Evolutionary conservation across 2,113 vertebrate species (phyloP), one percentile per base, ranked within the genome.

Genomic region (Callospermophilus lateralis): DNA sequence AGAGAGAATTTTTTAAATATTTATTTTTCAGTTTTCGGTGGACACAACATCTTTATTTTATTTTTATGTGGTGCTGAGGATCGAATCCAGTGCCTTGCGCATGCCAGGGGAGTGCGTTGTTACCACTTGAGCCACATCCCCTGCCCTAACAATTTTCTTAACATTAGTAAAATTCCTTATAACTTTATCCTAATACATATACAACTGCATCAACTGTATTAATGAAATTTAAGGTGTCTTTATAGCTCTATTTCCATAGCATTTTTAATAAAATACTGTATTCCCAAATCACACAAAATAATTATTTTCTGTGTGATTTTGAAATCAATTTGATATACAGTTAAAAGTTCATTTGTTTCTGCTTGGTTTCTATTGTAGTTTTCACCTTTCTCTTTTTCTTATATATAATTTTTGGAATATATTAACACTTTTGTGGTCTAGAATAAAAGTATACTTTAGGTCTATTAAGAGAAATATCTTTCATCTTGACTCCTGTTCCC

Each of bases 141-240:
- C n/a, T n/a, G n/a, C n/a, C 0, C 73, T 93, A 77, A 28, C 26
- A 68, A 55, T 53, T 68, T 63, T 84, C 12, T 93, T 78, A 76
- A 89, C 12, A 74, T 92, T 72, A 89, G 45, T 34, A 72, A 51
- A 79, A 70, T 91, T 92, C 92, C 32, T 51, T 79, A 58, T 86
- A 92, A 86, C 61, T 86, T 95, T 77, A 65, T 79, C 9, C 8
- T 32, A 77, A 20, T n/a, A 16, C 15, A 30, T 81, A 78, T 67
- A 93, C 91, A 89, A 70, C 4, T 61, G 24, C 37, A 78, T 39
- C 10, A 72, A 94, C 51, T 16, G 13, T 92, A 80, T 13, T 93
- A 84, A 39, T 53, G 8, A 93, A 89, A 16, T 86, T 65, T 70
- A 61, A n/a, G 34, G 11, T 80, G 95, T 89, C 13, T 68, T 84